These are phyloP conservation scores for Eubasilissa regina DNA, from an alignment of 1,140 invertebrate genomes.

Conservation along the genomic window DNA sequence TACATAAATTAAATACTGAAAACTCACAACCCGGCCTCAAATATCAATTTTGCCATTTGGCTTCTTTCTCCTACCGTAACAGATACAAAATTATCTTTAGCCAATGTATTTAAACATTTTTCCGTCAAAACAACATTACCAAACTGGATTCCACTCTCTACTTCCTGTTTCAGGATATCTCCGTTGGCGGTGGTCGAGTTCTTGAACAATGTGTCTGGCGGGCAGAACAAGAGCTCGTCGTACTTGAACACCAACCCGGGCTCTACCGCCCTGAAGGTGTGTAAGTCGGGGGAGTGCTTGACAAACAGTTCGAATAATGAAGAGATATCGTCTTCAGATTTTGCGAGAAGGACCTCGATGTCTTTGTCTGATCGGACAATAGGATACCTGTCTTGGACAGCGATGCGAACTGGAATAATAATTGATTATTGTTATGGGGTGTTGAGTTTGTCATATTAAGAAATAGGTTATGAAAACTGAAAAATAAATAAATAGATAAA, in stretches of 20 bases:
- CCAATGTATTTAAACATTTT: conserved; percentile 49
- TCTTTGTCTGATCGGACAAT: conserved; percentile 55
- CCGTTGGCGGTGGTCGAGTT: conserved; percentile 37
- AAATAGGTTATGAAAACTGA: too few relatives aligned
- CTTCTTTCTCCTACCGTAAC: conserved; percentile 52
- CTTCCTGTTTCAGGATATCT: conserved; percentile 3
- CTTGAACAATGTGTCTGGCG: conserved; percentile 36
- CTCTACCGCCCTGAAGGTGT: conserved; percentile 54
- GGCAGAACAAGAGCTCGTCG: conserved; percentile 51
- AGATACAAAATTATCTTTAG: conserved; percentile 55
- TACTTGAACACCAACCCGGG: conserved; percentile 50
- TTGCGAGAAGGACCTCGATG: conserved; percentile 49
- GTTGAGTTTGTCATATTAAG: neutral
- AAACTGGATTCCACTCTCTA: conserved; percentile 36
- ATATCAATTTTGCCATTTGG: conserved; percentile 55
- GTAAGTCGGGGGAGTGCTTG: conserved; percentile 49
- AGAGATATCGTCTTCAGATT: conserved; percentile 40
- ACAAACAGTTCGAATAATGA: conserved; percentile 58
- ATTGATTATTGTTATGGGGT: neutral
- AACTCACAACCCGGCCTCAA: conserved; percentile 45
- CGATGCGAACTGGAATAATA: conserved; percentile 56
- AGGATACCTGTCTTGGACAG: conserved; percentile 49
- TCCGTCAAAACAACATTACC: conserved; percentile 49
- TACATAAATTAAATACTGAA: neutral
- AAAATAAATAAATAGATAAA: too few relatives aligned